phyloP scores from a whole-genome alignment of 2,797 vertebrate genomes.

The Anolis apletophallus region DNA sequence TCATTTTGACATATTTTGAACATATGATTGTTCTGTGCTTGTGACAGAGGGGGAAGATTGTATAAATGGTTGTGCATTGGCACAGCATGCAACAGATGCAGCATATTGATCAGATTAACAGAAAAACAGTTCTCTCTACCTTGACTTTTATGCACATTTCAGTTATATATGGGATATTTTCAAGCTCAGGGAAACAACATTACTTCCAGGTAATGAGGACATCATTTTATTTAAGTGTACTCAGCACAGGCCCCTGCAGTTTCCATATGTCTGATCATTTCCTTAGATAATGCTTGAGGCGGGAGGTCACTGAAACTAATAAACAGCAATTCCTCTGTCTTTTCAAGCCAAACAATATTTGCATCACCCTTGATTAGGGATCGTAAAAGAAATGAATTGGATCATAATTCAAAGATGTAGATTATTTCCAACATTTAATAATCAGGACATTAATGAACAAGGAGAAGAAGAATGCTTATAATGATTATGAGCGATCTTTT shows the following conservation, averaged over 20 bases:
- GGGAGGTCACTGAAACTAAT: slow-evolving; percentile 32
- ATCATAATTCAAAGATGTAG: slow-evolving; percentile 23
- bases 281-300: slow-evolving; percentile 39
- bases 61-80: background rate
- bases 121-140: slow-evolving; percentile 33
- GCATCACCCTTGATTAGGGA: slow-evolving; percentile 8
- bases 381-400: slow-evolving; percentile 26
- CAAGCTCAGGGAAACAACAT: slow-evolving; percentile 43
- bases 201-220: slow-evolving; percentile 61
- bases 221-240: slow-evolving; percentile 61
- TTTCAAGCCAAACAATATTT: slow-evolving; percentile 40
- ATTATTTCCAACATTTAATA: slow-evolving; percentile 31
- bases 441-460: slow-evolving; percentile 39
- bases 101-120: slow-evolving; percentile 31
- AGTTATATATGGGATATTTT: slow-evolving; percentile 23
- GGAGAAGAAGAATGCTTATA: slow-evolving; percentile 35
- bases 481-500: slow-evolving; percentile 27
- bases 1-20: slow-evolving; percentile 26
- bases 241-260: slow-evolving; percentile 48
- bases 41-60: background rate
- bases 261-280: slow-evolving; percentile 57
- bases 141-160: slow-evolving; percentile 39
- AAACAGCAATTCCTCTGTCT: slow-evolving; percentile 21
- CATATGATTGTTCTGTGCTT: background rate
- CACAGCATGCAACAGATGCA: slow-evolving; percentile 6